Conservation (phyloP, 2,797 vertebrate genomes). For the Limnodromus scolopaceus region DNA sequence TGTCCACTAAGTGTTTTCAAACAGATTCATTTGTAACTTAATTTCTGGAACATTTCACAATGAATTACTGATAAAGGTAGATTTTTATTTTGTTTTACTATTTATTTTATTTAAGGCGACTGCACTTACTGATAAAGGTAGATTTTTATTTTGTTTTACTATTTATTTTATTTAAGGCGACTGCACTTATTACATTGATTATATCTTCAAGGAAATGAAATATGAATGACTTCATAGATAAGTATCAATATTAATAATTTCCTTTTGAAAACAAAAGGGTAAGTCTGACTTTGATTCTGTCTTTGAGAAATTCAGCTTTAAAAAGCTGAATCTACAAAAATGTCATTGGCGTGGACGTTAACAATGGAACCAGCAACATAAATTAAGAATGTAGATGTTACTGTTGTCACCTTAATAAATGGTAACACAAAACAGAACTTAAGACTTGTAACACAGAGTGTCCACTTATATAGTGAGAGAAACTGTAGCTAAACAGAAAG, state of each 20-base stretch:
- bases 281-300: slow-evolving; percentile 79
- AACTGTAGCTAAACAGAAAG: neutral
- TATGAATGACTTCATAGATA: neutral
- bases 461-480: neutral
- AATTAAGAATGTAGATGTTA: neutral
- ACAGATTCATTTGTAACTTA: neutral
- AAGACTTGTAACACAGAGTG: neutral
- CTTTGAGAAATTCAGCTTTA: slow-evolving; percentile 70
- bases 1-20: neutral
- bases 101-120: too few species aligned
- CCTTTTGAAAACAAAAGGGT: slow-evolving; percentile 44
- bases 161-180: neutral
- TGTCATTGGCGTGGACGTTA: slow-evolving; percentile 72
- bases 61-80: neutral
- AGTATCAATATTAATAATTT: neutral
- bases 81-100: too few species aligned
- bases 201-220: neutral
- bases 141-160: neutral
- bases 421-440: neutral
- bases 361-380: neutral
- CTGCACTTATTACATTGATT: neutral
- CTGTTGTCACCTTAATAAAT: neutral
- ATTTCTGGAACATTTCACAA: neutral
- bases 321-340: slow-evolving; percentile 65
- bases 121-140: neutral